Evolutionary conservation across 2,888 invertebrate species (phyloP).

Genomic region (Pinctada fucata): DNA sequence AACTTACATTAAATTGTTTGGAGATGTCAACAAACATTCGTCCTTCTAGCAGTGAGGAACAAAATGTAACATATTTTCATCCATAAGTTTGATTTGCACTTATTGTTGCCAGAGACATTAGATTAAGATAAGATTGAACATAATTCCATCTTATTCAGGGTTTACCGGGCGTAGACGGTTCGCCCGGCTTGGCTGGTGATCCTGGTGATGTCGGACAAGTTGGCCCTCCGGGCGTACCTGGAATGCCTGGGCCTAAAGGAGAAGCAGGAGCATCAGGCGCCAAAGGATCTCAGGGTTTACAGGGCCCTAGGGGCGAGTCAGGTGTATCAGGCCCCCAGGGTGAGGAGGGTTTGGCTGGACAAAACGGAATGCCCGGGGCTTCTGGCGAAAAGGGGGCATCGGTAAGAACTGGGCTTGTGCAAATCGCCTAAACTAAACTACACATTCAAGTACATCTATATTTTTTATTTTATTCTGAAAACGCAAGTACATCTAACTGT

Average conservation of each 20-base stretch:
- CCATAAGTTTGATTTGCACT: no score
- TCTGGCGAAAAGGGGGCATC: constrained; percentile 66
- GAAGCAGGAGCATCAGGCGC: constrained; percentile 64
- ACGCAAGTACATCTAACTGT: no score
- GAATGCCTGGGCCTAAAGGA: constrained; percentile 65
- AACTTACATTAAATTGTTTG: no score
- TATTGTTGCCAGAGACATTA: no score
- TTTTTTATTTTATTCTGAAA: not conserved
- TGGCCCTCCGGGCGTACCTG: constrained; percentile 65
- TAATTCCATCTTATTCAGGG: constrained; percentile 48
- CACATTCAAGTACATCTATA: not conserved
- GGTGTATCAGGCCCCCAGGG: constrained; percentile 65
- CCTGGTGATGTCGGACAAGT: constrained; percentile 83
- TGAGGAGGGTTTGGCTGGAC: constrained; percentile 60
- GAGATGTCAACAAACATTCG: no score
- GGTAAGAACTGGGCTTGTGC: constrained; percentile 46
- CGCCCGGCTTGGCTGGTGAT: constrained; percentile 84
- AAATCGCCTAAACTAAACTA: not conserved
- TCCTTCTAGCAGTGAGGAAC: no score
- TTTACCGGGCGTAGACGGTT: constrained; percentile 77
- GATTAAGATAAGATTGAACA: no score
- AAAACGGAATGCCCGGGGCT: constrained; percentile 62
- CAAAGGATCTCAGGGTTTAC: constrained; percentile 65
- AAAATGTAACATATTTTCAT: no score
- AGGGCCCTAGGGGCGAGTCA: constrained; percentile 66